Base-by-base conservation (phyloP, 2,888 invertebrate genomes). In the Scotopteryx bipunctaria region DNA sequence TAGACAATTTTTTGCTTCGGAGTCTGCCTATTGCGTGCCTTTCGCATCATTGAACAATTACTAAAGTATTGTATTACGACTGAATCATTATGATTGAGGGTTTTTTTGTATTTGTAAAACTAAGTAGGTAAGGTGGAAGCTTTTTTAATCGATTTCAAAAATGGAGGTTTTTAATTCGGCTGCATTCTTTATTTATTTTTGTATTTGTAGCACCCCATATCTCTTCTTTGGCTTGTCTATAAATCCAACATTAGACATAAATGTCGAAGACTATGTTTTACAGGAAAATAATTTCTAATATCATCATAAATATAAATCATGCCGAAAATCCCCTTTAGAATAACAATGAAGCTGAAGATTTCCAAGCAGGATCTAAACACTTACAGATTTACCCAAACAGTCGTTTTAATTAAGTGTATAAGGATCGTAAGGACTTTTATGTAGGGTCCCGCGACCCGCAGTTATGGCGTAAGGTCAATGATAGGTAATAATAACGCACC, bases 391-490 rank as follows among this genome's bases (percentile, higher is more conserved):
- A 76, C 73, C 73, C 75, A 69, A 69, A 75, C 73, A 73, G 72
- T 69, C 70, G 69, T 75, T 78, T 76, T 76, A 77, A 78, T 78
- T 77, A 78, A 72, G 69, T 71, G 75, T 67, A 76, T 69, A 72
- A 74, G 72, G 71, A 69, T 69, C 70, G 69, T 50, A 55, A 38
- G 52, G 33, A 44, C 53, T 55, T 54, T 46, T 42, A 43, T 38
- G 45, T 19, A 71, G 61, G 62, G 67, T 37, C 25, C 47, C 53
- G 6, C 33, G n/a, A 44, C 25, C 44, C 38, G 13, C 16, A 3
- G 35, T 16, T 21, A 36, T 36, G 29, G 29, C 31, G 19, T 37
- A 40, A 40, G 35, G 42, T 46, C 50, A 50, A 35, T 35, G 16
- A 40, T 40, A 46, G 23, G 35, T 31, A 46, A 42, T 23, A 14